A percentile compares a stretch with the other conserved stretches of the same genome.
Conservation (phyloP, 2,888 invertebrate genomes). For the Gonocerus acuteangulatus region DNA sequence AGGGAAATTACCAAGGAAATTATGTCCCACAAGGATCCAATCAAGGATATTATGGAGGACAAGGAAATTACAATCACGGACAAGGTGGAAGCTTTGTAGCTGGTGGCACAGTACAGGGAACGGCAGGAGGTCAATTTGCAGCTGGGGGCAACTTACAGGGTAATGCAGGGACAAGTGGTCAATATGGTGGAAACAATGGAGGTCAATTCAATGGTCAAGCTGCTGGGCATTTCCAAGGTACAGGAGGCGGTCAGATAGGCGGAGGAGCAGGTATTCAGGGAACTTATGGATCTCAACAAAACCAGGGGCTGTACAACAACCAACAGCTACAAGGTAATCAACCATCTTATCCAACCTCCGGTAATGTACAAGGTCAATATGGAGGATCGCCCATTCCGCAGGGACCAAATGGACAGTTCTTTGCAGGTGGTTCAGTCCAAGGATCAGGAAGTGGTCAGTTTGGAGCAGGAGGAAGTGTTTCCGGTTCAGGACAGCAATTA, state of each 20-base stretch:
- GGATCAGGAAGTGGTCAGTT: constrained; percentile 13
- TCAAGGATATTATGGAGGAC: constrained; percentile 7
- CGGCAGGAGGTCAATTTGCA: constrained; percentile 12
- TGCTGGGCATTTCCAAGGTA: constrained; percentile 8
- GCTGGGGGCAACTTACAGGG: constrained; percentile 12
- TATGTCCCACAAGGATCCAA: neutral
- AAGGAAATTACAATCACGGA: constrained; percentile 15
- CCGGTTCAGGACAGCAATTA: neutral
- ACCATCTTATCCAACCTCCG: neutral
- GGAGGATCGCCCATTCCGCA: neutral
- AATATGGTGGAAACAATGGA: neutral
- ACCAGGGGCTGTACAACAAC: neutral
- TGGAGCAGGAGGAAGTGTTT: neutral
- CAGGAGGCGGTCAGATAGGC: constrained; percentile 8
- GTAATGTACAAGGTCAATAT: neutral
- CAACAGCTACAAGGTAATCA: neutral
- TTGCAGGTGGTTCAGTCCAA: constrained; percentile 25
- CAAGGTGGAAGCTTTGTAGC: constrained; percentile 24
- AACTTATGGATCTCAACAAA: neutral
- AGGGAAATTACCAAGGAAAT: constrained; percentile 7
- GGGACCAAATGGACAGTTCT: constrained; percentile 17
- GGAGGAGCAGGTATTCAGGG: constrained; percentile 5
- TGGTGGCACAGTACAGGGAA: constrained; percentile 25
- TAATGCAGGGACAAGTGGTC: neutral
- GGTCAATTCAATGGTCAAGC: constrained; percentile 13